Percentiles rank a stretch among this genome's conserved stretches.
phyloP scores from a whole-genome alignment of 2,888 invertebrate genomes.

The Tetragnatha montana region DNA sequence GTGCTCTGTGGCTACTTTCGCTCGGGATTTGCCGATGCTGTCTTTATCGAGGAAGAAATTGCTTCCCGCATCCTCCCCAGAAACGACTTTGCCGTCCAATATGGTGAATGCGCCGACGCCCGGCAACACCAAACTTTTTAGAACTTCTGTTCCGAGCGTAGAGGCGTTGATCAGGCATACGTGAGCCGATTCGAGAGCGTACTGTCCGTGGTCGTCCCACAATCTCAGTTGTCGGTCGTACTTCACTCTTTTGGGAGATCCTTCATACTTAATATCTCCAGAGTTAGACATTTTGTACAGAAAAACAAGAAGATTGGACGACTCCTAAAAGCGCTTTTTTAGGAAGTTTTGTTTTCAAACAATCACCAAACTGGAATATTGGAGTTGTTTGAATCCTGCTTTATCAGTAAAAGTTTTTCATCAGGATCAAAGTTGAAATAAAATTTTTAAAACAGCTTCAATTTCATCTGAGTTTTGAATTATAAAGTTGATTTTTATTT shows the following conservation, averaged over 20 bases:
- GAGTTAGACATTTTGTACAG: slow-evolving; percentile 25
- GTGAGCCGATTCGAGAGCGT: slow-evolving; percentile 89
- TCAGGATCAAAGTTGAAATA: no score
- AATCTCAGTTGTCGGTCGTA: slow-evolving; percentile 80
- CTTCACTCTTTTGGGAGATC: slow-evolving; percentile 61
- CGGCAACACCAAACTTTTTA: slow-evolving; percentile 95
- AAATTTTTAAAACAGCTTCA: no score
- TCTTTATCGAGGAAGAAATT: slow-evolving; percentile 96
- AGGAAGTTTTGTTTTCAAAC: no score
- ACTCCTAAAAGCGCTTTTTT: no score
- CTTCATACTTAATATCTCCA: slow-evolving; percentile 50
- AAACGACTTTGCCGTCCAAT: slow-evolving; percentile 90
- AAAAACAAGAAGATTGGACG: no score
- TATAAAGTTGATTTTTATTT: no score
- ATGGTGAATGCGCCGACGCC: slow-evolving; percentile 93
- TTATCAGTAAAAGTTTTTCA: background rate
- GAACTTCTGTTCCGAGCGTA: slow-evolving; percentile 93
- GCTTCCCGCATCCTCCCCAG: slow-evolving; percentile 93
- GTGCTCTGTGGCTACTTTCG: slow-evolving; percentile 87
- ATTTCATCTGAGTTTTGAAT: no score
- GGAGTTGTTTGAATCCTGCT: background rate
- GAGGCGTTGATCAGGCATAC: slow-evolving; percentile 96
- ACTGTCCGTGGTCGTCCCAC: slow-evolving; percentile 99
- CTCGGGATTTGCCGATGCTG: slow-evolving; percentile 88
- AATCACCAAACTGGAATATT: background rate